Evolutionary conservation across 2,797 vertebrate genomes (phyloP), one percentile per base, ranked within the genome.

Genomic region (Malurus splendens): DNA sequence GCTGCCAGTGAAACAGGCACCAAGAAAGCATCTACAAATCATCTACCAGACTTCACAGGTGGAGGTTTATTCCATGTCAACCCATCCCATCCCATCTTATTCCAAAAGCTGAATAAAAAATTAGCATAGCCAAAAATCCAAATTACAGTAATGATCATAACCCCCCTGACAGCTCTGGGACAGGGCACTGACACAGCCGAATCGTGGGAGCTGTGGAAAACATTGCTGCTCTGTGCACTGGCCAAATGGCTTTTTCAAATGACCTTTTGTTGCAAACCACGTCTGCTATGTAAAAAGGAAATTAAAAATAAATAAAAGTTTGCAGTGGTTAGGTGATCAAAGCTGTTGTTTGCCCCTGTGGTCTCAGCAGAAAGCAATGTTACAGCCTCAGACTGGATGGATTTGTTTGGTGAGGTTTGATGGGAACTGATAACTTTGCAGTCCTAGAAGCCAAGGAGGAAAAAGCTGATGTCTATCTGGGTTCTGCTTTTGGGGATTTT

Each of bases 321-420:
- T 93, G 90, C 71, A 77, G 62, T 44, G 92, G 79, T 93, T 79
- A 24, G 87, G 11, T 87, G 95, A 96, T 96, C 95, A 96, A 96
- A 96, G 95, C 71, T 30, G 6, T 52, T n/a, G n/a, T 54, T 86
- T 77, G 41, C 48, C 84, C 83, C 61, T 1, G 1, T 77, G 89
- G 71, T 65, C 84, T 90, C 70, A 73, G 59, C 54, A 77, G 72
- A 90, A 82, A 89, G 89, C 41, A 60, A 55, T 55, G 72, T 82
- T 89, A 60, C 57, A 70, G 20, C 74, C 83, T 82, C 76, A 14
- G 44, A 57, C 59, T 12, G 20, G 73, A 42, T 6, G 44, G 76
- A 48, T 88, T 33, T 39, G 20, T 54, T 81, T 89, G 89, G 42
- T 66, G 92, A 67, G 82, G 30, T 84, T 84, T 72, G 91, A 93